Evolutionary conservation across 2,888 invertebrate genomes (phyloP).

Genomic region (Drosophila testacea): DNA sequence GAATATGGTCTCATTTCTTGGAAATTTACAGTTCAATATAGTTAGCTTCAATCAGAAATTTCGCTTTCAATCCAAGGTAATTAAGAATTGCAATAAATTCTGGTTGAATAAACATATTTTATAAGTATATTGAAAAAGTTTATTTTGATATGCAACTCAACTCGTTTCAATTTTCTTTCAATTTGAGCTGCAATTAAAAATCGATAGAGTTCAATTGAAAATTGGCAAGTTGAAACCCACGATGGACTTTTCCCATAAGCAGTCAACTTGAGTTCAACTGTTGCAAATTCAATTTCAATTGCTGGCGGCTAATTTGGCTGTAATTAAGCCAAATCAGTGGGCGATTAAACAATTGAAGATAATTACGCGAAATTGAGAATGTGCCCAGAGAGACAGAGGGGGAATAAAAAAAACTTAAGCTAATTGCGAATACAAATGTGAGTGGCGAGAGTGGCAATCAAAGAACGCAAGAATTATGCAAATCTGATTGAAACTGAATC

Average conservation of each 20-base stretch:
- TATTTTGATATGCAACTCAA: background rate
- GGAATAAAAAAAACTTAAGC: background rate
- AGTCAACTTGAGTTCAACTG: constrained; percentile 5
- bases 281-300: constrained; percentile 53
- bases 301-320: constrained; percentile 32
- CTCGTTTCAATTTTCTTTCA: constrained; percentile 8
- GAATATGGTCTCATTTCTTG: background rate
- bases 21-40: constrained; percentile 2
- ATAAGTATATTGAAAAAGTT: background rate
- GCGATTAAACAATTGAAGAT: constrained; percentile 73
- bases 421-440: constrained; percentile 29
- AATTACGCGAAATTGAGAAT: constrained; percentile 64
- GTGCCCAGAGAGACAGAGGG: constrained; percentile 2
- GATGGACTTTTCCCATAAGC: background rate
- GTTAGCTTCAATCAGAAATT: constrained; percentile 2
- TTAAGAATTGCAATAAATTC: constrained; percentile 2
- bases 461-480: constrained; percentile 44
- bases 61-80: background rate
- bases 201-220: constrained; percentile 22
- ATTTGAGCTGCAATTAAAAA: constrained; percentile 20
- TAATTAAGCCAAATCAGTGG: constrained; percentile 69
- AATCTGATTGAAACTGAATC: constrained; percentile 36
- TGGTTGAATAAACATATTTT: background rate
- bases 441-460: constrained; percentile 17
- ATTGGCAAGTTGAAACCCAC: constrained; percentile 3